A percentile compares a stretch with the other conserved stretches of the same genome.
Conservation (phyloP, 2,113 vertebrate species). For the Otolemur garnettii region DNA sequence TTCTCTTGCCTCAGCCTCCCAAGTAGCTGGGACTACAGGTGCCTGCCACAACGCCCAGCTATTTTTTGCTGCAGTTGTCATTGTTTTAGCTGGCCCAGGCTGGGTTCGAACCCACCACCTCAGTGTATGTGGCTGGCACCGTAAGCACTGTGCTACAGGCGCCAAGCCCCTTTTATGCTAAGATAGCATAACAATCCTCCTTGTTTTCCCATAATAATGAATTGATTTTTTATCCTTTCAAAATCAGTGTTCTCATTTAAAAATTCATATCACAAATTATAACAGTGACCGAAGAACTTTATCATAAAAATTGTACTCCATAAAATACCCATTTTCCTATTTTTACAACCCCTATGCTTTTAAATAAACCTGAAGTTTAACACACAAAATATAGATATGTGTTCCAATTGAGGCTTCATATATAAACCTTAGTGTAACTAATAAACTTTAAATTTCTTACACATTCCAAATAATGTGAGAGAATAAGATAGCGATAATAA, state of each 20-base stretch:
- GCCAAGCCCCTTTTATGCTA: not conserved
- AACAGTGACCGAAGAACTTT: not conserved
- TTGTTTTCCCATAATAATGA: not conserved
- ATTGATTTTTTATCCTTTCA: not conserved
- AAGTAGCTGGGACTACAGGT: no score
- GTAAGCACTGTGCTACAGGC: no score
- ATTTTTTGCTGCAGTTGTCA: no score
- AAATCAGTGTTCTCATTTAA: not conserved
- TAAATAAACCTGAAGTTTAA: conserved; percentile 62
- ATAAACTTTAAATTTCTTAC: conserved; percentile 42
- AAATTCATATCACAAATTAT: not conserved
- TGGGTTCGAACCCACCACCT: no score
- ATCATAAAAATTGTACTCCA: not conserved
- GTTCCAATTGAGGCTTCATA: not conserved
- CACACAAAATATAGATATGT: not conserved
- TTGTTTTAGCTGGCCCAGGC: no score
- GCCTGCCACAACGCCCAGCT: no score
- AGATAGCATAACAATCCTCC: not conserved
- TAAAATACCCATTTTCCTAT: conserved; percentile 52
- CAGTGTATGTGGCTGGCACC: no score
- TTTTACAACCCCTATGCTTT: not conserved
- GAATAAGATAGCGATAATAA: not conserved
- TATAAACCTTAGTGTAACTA: not conserved
- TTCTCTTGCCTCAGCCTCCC: no score
- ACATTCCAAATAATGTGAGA: not conserved